phyloP scores from a whole-genome alignment of 2,113 vertebrate genomes.

The Tyto alba region DNA sequence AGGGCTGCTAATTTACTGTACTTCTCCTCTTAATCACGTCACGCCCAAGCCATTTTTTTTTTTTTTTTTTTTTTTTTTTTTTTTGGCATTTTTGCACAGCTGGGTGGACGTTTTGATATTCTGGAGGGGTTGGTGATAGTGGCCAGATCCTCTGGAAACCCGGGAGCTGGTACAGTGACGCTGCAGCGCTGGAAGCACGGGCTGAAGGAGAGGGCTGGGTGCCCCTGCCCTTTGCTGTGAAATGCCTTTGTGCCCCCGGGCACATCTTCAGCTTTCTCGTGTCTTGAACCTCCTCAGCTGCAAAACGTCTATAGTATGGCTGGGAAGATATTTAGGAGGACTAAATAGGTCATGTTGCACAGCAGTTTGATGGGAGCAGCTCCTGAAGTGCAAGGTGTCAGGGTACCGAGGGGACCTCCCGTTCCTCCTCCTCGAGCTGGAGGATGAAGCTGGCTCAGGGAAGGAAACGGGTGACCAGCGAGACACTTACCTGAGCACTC shows the following conservation, averaged over 20 bases:
- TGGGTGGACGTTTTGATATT: background rate
- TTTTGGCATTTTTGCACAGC: background rate
- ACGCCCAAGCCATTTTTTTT: no score
- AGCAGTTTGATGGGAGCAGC: background rate
- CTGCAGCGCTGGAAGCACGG: rapidly evolving
- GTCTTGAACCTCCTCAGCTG: rapidly evolving
- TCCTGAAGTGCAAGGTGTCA: rapidly evolving
- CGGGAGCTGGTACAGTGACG: rapidly evolving
- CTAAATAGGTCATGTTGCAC: rapidly evolving
- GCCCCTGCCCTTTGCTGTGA: background rate
- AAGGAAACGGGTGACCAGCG: rapidly evolving
- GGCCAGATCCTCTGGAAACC: background rate
- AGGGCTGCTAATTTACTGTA: no score
- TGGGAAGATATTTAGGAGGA: background rate
- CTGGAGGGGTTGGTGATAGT: background rate
- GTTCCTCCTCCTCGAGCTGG: background rate
- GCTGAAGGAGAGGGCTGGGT: background rate
- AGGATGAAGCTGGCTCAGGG: background rate
- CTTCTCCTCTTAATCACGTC: background rate
- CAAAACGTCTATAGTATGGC: rapidly evolving
- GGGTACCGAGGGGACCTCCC: rapidly evolving
- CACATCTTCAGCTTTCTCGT: background rate
- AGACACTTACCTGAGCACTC: background rate
- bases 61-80: no score
- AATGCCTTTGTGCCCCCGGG: background rate